Evolutionary conservation across 1,140 invertebrate genomes (phyloP), one percentile per base, ranked within the genome.

Genomic region (Andrena cerasifolii): DNA sequence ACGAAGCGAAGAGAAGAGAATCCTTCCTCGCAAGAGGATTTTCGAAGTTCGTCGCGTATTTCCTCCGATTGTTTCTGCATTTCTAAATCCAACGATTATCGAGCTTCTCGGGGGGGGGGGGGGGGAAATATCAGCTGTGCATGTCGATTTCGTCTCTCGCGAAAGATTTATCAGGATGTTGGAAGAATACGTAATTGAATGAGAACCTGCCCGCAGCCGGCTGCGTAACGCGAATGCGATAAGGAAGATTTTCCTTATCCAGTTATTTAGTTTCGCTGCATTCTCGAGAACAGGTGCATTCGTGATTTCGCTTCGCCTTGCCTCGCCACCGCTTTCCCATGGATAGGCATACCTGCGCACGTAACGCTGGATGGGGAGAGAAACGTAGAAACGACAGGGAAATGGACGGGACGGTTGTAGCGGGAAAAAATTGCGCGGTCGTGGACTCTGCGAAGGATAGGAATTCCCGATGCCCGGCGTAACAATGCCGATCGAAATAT

Each of bases 401-500:
- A 24, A 31, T 0, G 14, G n/a, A 21, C n/a, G 12, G 0, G n/a
- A 12, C n/a, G n/a, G n/a, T 40, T 5, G 36, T 40, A 10, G n/a
- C 28, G 14, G n/a, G n/a, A 49, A 51, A 66, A 67, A 67, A 24
- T 66, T 36, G 47, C 47, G 12, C 21, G 51, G 51, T 54, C 51
- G 51, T 54, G 21, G 51, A 14, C 51, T 54, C 51, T 21, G 24
- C 14, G 53, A 26, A 56, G 26, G 36, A 40, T 40, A 40, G 3
- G 36, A 40, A 10, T 10, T 10, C 36, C 36, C 4, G 10, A 2
- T 31, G 53, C 12, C 12, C 53, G 53, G 26, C 63, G 21, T 53
- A 53, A 67, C 65, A 67, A 67, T 53, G 31, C 12, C 31, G 47
- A 16, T 49, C 26, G 62, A 56, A 65, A 65, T 31, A 65, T 33